These are phyloP conservation scores for Platygyra sinensis DNA, from an alignment of 64 coral and sea anemone genomes.

Conservation along the genomic window DNA sequence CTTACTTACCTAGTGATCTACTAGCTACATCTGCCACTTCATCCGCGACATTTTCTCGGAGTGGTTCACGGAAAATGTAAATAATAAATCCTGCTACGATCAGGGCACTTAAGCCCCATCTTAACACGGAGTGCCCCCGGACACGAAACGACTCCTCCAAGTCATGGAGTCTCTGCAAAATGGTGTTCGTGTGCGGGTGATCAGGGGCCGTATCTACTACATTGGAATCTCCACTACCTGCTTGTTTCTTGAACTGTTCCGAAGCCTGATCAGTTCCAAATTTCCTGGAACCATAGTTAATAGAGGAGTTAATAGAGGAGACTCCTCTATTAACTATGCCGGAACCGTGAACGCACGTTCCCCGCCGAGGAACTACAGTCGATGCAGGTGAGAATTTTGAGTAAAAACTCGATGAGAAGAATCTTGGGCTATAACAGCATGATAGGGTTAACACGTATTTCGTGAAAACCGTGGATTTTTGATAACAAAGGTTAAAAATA, in stretches of 20 bases:
- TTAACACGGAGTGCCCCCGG: slow-evolving; percentile 71
- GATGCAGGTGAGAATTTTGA: background rate
- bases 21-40: slow-evolving; percentile 97
- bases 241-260: background rate
- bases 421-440: background rate
- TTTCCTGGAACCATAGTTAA: too few relatives aligned
- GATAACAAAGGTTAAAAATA: background rate
- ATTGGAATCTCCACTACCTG: background rate
- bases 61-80: slow-evolving; percentile 89
- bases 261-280: background rate
- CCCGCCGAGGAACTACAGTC: too few relatives aligned
- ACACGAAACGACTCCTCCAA: slow-evolving; percentile 89
- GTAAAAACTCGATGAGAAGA: background rate
- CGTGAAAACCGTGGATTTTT: background rate
- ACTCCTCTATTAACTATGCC: too few relatives aligned
- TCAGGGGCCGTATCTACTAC: background rate
- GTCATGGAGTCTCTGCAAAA: slow-evolving; percentile 76
- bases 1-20: slow-evolving; percentile 72
- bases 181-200: slow-evolving; percentile 11
- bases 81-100: slow-evolving; percentile 14
- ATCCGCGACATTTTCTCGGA: slow-evolving; percentile 93
- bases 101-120: slow-evolving; percentile 75
- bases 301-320: too few relatives aligned
- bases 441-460: background rate
- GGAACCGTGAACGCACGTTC: too few relatives aligned